These are phyloP conservation scores for Nasua narica DNA, from an alignment of 2,797 vertebrate genomes.

Conservation along the genomic window DNA sequence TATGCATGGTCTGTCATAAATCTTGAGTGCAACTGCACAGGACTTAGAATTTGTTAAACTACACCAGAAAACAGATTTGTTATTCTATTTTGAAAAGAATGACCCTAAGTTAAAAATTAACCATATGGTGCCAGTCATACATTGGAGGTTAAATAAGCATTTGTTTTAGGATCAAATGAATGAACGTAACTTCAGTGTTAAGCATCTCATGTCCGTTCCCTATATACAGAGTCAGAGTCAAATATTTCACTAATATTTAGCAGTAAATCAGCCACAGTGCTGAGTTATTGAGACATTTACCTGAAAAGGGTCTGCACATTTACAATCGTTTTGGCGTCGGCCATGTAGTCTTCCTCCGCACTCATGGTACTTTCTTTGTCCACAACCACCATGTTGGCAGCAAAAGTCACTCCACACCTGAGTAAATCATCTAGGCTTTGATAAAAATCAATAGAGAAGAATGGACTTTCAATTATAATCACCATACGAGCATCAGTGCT, in stretches of 20 bases:
- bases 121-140: neutral
- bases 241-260: accelerated
- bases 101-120: neutral
- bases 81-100: neutral
- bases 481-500: neutral
- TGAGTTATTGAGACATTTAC: slow-evolving; percentile 72
- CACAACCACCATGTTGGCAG: slow-evolving; percentile 97
- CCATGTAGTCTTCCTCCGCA: slow-evolving; percentile 98
- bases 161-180: neutral
- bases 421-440: slow-evolving; percentile 96
- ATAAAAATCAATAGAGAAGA: slow-evolving; percentile 75
- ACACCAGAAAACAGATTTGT: neutral
- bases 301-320: slow-evolving; percentile 98
- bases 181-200: neutral
- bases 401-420: slow-evolving; percentile 96
- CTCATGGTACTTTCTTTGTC: slow-evolving; percentile 99
- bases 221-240: neutral
- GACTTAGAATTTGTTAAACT: neutral
- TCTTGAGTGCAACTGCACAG: no score
- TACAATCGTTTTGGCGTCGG: slow-evolving; percentile 97
- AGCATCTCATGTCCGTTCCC: neutral
- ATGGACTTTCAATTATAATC: slow-evolving; percentile 47
- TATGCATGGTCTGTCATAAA: neutral
- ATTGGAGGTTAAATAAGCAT: neutral
- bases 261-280: accelerated